Conservation (phyloP, 2,797 vertebrate genomes). For the Phyllotis vaccarum region DNA sequence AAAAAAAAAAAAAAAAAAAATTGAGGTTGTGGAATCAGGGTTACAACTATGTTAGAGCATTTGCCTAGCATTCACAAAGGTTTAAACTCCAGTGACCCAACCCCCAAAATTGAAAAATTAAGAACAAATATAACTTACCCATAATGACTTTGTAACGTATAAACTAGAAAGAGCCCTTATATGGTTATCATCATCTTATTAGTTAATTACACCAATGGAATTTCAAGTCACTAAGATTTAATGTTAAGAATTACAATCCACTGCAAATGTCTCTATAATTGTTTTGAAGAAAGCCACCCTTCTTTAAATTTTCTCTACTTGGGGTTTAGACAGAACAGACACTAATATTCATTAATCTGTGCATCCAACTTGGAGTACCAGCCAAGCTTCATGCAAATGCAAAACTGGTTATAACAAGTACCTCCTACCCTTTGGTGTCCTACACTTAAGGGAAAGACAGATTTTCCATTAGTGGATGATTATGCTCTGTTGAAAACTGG, state of each 20-base stretch:
- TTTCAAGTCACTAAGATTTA: neutral
- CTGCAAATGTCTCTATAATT: neutral
- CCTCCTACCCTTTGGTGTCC: neutral
- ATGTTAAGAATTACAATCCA: neutral
- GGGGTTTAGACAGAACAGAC: constrained; percentile 23
- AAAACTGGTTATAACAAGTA: neutral
- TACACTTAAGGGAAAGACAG: neutral
- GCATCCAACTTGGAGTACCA: neutral
- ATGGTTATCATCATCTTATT: neutral
- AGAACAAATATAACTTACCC: neutral
- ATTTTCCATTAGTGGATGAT: constrained; percentile 20
- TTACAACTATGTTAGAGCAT: too few species aligned
- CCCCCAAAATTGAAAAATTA: neutral
- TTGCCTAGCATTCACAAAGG: neutral
- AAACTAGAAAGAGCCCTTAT: neutral
- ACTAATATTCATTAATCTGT: neutral
- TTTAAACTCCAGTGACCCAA: neutral
- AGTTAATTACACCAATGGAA: constrained; percentile 34
- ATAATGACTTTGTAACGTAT: neutral
- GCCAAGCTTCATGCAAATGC: neutral
- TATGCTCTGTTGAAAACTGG: neutral
- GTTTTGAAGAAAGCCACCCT: constrained; percentile 1
- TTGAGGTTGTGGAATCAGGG: too few species aligned
- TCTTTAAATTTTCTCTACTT: constrained; percentile 8
- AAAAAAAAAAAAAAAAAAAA: neutral